These are phyloP conservation scores for Champsocephalus gunnari DNA, from an alignment of 2,797 vertebrate genomes.

Conservation along the genomic window DNA sequence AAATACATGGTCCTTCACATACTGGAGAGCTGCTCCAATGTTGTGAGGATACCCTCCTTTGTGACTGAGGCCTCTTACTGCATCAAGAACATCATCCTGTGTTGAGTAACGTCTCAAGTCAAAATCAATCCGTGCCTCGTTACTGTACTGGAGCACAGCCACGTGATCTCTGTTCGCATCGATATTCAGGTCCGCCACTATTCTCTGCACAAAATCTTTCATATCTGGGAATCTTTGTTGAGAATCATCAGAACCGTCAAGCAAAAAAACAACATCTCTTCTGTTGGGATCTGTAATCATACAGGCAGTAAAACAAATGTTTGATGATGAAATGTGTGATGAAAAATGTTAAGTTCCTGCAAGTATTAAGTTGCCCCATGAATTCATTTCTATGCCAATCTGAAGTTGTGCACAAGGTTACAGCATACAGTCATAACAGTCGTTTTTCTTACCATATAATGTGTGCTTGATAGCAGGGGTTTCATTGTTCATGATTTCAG, in stretches of 20 bases:
- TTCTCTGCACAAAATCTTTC: conserved; percentile 78
- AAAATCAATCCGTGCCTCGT: conserved; percentile 75
- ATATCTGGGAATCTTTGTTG: conserved; percentile 74
- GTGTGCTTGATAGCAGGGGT: conserved; percentile 24
- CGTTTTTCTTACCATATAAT: conserved; percentile 69
- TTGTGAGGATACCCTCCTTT: conserved; percentile 81
- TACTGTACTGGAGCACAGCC: conserved; percentile 82
- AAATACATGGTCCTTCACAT: conserved; percentile 76
- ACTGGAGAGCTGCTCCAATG: conserved; percentile 82
- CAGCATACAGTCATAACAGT: background rate
- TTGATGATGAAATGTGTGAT: conserved; percentile 20
- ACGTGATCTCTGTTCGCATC: conserved; percentile 71
- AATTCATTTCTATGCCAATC: background rate
- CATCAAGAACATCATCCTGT: conserved; percentile 69
- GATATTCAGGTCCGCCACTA: conserved; percentile 73
- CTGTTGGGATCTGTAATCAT: conserved; percentile 73
- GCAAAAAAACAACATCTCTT: conserved; percentile 85
- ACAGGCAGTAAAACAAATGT: conserved; percentile 38
- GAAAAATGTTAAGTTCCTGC: conserved; percentile 2
- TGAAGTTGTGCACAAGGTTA: background rate
- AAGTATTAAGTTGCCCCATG: conserved; percentile 3
- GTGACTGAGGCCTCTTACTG: conserved; percentile 72
- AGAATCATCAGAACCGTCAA: conserved; percentile 84
- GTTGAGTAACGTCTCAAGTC: conserved; percentile 73
- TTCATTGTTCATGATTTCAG: conserved; percentile 45